Base-by-base conservation (phyloP, 1,140 invertebrate genomes). In the Leptopilina boulardi region DNA sequence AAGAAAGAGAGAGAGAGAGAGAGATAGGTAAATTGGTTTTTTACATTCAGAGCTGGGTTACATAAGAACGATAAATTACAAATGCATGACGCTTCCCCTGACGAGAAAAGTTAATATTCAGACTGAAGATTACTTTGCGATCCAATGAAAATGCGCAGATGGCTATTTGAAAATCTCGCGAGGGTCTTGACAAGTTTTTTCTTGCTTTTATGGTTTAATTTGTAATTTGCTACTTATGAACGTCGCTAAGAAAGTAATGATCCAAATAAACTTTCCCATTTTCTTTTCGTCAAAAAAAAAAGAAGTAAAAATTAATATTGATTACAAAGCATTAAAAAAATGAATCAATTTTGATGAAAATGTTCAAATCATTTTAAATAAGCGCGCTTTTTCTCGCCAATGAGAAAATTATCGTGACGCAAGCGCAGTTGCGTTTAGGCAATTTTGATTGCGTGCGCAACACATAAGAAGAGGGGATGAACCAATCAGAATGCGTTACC, bases 21-120 rank as follows among this genome's bases (percentile, higher is more conserved):
- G n/a, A 66, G 56, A 66, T 66, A 66, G 56, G 56, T 66, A 66
- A 66, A 66, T 66, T 66, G 56, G 56, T 66, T 66, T 66, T 66
- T 66, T 30, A 66, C 56, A 30, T 66, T 66, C 23, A n/a, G 56
- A 66, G 56, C 23, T 66, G 21, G 56, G 56, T 66, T 66, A 66
- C 56, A 23, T 66, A 66, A 66, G 23, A 66, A 30, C 56, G 21
- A 23, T 66, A 66, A 66, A 66, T 66, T 66, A 66, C 56, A 66
- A 66, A 66, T 66, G 56, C 56, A 66, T 66, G 56, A 30, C 56
- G 56, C 56, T 66, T 66, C 23, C 56, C 56, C 30, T 66, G 56
- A 66, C 56, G 56, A 66, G 56, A 66, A 66, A 66, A 66, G 56
- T 66, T 66, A 66, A 66, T 66, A 66, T 66, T 66, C 56, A 66